A percentile compares a stretch with the other conserved stretches of the same genome.
Conservation (phyloP, 2,113 vertebrate species). For the Peromyscus leucopus region DNA sequence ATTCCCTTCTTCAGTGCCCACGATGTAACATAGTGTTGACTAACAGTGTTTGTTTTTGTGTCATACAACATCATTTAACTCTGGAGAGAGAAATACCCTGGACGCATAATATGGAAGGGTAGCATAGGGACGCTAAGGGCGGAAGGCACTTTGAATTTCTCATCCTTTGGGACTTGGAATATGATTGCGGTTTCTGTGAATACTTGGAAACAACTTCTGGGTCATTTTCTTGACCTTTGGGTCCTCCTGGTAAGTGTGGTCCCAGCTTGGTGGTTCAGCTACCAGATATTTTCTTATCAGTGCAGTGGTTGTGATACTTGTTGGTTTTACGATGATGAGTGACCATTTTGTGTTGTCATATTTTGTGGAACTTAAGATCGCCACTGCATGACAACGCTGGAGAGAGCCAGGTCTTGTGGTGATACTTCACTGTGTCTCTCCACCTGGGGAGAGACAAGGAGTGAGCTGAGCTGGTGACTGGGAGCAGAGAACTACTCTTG, state of each 20-base stretch:
- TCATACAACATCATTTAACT: background rate
- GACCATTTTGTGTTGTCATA: background rate
- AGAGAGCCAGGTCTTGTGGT: background rate
- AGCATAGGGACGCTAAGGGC: background rate
- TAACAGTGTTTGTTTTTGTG: background rate
- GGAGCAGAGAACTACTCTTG: background rate
- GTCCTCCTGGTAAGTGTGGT: background rate
- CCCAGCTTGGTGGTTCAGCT: background rate
- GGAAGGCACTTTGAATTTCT: background rate
- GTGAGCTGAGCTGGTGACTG: background rate
- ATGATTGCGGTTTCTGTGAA: background rate
- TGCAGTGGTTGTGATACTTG: background rate
- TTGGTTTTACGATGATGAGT: background rate
- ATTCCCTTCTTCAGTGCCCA: background rate
- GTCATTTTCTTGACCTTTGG: background rate
- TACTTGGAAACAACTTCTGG: background rate
- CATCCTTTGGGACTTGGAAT: background rate
- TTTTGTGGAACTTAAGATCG: background rate
- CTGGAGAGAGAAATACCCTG: background rate
- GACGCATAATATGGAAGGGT: background rate
- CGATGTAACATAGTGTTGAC: background rate
- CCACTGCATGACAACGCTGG: too few relatives aligned
- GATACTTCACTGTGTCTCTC: background rate
- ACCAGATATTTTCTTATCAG: background rate
- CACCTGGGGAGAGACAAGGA: background rate